A percentile compares a stretch with the other conserved stretches of the same genome.
These are phyloP conservation scores for Apantesis nais DNA, from an alignment of 2,888 invertebrate genomes.

Conservation along the genomic window DNA sequence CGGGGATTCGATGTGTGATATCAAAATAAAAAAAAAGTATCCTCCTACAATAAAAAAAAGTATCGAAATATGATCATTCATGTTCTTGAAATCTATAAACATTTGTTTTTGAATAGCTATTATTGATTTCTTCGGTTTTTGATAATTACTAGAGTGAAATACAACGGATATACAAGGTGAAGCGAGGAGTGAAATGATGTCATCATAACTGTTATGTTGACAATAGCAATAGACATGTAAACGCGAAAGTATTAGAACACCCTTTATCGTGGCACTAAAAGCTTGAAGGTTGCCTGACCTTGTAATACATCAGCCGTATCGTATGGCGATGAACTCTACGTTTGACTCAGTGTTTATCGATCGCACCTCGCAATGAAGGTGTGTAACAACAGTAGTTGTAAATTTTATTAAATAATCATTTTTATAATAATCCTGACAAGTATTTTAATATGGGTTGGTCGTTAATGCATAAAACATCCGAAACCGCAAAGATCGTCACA, in stretches of 20 bases:
- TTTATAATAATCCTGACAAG: not conserved
- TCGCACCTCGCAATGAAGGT: slow-evolving; percentile 54
- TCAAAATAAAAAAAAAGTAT: not conserved
- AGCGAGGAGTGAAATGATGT: slow-evolving; percentile 47
- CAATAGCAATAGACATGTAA: slow-evolving; percentile 55
- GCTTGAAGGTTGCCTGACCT: slow-evolving; percentile 67
- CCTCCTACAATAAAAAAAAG: too few relatives aligned
- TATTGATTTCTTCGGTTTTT: not conserved
- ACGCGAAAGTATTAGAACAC: slow-evolving; percentile 55
- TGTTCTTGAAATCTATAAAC: not conserved
- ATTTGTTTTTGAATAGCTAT: not conserved
- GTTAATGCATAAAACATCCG: not conserved
- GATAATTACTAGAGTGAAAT: not conserved
- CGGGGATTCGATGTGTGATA: not conserved
- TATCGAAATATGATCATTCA: not conserved
- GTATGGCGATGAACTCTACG: slow-evolving; percentile 62
- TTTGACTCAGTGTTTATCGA: slow-evolving; percentile 59
- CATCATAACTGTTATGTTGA: slow-evolving; percentile 56
- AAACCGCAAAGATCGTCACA: not conserved
- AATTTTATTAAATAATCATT: not conserved
- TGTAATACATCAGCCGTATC: slow-evolving; percentile 69
- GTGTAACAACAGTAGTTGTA: slow-evolving; percentile 18
- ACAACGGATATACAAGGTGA: slow-evolving; percentile 12
- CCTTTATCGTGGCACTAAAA: slow-evolving; percentile 54
- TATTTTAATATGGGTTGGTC: not conserved